These are phyloP conservation scores for Aviceda subcristata DNA, from an alignment of 2,113 vertebrate species.

Conservation along the genomic window DNA sequence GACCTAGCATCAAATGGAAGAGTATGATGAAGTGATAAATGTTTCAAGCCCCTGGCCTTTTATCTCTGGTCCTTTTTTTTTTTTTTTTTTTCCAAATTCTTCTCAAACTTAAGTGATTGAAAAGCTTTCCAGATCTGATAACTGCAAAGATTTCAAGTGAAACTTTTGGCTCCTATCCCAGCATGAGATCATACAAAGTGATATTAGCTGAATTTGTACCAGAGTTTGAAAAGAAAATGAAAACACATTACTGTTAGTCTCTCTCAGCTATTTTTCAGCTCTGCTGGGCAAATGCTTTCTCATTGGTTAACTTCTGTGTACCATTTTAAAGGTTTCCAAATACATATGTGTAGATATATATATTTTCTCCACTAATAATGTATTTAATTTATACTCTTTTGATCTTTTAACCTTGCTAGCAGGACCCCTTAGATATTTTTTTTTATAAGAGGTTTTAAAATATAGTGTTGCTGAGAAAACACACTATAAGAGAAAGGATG, in stretches of 20 bases:
- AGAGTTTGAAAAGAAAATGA: conserved; percentile 7
- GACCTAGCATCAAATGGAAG: conserved; percentile 21
- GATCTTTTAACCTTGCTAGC: not conserved
- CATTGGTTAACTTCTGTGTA: not conserved
- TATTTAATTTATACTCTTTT: not conserved
- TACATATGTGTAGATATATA: not conserved
- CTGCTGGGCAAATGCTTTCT: not conserved
- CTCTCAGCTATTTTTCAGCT: not conserved
- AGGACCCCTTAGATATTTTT: not conserved
- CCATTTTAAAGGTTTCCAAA: not conserved
- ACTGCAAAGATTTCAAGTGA: conserved; percentile 56
- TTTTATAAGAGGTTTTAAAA: not conserved
- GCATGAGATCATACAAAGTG: conserved; percentile 53
- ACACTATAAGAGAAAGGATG: not conserved
- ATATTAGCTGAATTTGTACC: conserved; percentile 41
- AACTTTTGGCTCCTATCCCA: conserved; percentile 58
- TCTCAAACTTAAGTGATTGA: conserved; percentile 49
- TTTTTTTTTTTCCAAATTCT: not conserved
- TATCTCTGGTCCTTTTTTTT: not conserved
- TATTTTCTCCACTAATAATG: not conserved
- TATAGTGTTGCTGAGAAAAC: not conserved
- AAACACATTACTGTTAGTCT: not conserved
- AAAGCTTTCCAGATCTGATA: conserved; percentile 68
- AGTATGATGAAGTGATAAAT: conserved; percentile 54
- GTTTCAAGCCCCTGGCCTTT: conserved; percentile 48